phyloP scores from a whole-genome alignment of 1,140 invertebrate genomes.

The Heliconius eleuchia region DNA sequence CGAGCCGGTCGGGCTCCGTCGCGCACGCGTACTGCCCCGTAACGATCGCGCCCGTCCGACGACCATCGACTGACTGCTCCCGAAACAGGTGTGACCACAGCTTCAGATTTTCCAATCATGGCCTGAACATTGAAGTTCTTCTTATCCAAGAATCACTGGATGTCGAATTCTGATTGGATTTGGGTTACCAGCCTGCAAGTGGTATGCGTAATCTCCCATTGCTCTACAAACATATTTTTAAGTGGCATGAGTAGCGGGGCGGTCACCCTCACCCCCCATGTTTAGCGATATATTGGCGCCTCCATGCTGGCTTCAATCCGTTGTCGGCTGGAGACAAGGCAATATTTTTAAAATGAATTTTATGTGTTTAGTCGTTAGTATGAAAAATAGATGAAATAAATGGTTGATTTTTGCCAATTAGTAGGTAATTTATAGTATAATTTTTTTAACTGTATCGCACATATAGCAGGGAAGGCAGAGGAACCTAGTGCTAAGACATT shows the following conservation, averaged over 20 bases:
- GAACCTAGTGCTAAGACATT: too few species aligned
- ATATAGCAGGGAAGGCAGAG: neutral
- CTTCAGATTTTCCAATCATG: slow-evolving; percentile 7
- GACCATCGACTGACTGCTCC: slow-evolving; percentile 26
- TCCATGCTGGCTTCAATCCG: slow-evolving; percentile 30
- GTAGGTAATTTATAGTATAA: neutral
- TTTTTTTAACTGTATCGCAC: neutral
- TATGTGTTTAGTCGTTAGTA: slow-evolving; percentile 16
- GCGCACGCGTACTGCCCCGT: slow-evolving; percentile 59
- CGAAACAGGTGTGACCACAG: slow-evolving; percentile 45
- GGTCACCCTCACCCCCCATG: slow-evolving; percentile 21
- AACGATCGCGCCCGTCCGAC: slow-evolving; percentile 55
- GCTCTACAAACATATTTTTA: slow-evolving; percentile 34
- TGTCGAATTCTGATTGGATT: neutral
- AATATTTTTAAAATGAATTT: slow-evolving; percentile 28
- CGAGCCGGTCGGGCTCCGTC: slow-evolving; percentile 38
- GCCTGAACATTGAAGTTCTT: neutral
- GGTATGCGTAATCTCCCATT: slow-evolving; percentile 30
- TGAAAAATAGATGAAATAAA: slow-evolving; percentile 10
- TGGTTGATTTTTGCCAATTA: slow-evolving; percentile 7
- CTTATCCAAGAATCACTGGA: neutral
- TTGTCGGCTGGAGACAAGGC: slow-evolving; percentile 23
- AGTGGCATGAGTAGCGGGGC: slow-evolving; percentile 32
- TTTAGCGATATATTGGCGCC: slow-evolving; percentile 36
- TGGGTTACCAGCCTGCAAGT: slow-evolving; percentile 20